Conservation (phyloP, 2,113 vertebrate species). For the Protobothrops flavoviridis region DNA sequence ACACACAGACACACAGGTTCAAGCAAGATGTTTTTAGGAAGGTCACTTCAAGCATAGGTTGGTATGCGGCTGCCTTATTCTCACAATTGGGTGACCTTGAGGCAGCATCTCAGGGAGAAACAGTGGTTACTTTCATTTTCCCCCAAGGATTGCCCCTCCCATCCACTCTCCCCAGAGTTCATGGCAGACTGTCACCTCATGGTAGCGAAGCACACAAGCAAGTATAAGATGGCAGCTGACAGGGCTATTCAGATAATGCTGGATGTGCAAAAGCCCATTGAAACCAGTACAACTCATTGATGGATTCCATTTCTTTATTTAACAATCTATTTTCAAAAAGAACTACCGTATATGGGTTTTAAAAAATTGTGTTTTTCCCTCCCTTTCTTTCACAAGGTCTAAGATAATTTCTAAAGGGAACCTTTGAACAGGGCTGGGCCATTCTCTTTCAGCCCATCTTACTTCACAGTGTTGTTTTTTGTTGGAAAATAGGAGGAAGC, state of each 20-base stretch:
- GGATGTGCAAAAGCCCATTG: background rate
- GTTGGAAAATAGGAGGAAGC: background rate
- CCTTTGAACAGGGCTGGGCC: background rate
- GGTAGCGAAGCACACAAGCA: background rate
- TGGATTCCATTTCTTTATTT: background rate
- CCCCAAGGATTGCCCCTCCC: background rate
- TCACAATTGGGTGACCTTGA: background rate
- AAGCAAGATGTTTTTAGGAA: background rate
- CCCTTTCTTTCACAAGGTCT: background rate
- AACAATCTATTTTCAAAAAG: background rate
- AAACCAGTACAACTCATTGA: background rate
- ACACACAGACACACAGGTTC: background rate
- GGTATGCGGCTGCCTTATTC: background rate
- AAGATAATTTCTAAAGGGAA: background rate
- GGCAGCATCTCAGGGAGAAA: background rate
- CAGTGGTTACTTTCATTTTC: background rate
- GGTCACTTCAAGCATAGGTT: background rate
- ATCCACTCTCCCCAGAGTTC: background rate
- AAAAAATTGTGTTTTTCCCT: background rate
- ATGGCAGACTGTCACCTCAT: background rate
- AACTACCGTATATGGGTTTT: background rate
- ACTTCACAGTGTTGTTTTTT: background rate
- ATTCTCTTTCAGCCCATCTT: background rate
- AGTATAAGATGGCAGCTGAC: background rate
- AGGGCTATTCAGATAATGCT: background rate